These are phyloP conservation scores for Nasonia vitripennis DNA, from an alignment of 1,140 invertebrate species.

Conservation along the genomic window DNA sequence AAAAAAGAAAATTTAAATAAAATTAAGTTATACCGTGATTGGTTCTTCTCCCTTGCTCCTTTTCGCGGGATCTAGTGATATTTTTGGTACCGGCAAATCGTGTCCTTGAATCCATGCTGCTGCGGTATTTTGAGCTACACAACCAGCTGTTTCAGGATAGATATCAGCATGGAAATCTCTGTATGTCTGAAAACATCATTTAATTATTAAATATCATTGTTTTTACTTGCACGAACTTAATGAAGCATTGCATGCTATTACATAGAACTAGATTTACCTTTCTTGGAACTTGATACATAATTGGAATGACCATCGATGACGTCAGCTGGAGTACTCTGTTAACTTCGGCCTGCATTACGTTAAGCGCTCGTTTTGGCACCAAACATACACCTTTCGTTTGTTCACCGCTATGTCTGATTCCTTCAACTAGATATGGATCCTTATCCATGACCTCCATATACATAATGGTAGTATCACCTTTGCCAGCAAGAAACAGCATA, in stretches of 20 bases:
- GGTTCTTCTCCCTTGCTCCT: conserved; percentile 78
- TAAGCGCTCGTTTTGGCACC: conserved; percentile 92
- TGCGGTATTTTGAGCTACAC: conserved; percentile 84
- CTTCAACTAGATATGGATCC: conserved; percentile 90
- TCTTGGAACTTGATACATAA: conserved; percentile 95
- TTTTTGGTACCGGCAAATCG: conserved; percentile 83
- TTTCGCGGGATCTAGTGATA: conserved; percentile 86
- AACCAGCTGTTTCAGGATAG: conserved; percentile 91
- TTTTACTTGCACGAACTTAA: conserved; percentile 5
- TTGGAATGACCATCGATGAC: conserved; percentile 89
- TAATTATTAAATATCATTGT: conserved; percentile 16
- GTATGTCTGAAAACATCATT: conserved; percentile 81
- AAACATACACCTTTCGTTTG: conserved; percentile 94
- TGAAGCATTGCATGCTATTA: neutral
- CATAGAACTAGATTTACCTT: conserved; percentile 78
- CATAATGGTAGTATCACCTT: conserved; percentile 90
- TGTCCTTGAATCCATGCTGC: conserved; percentile 86
- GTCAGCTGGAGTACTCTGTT: conserved; percentile 91
- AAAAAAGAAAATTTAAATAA: conserved; percentile 28
- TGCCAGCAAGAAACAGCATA: conserved; percentile 95
- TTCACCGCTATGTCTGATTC: conserved; percentile 86
- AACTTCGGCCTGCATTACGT: conserved; percentile 96
- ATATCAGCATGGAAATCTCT: conserved; percentile 94
- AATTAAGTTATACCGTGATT: conserved; percentile 76
- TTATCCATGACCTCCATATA: conserved; percentile 91